A percentile compares a stretch with the other conserved stretches of the same genome.
Conservation (phyloP, 2,797 vertebrate genomes). For the Neostethus bicornis region DNA sequence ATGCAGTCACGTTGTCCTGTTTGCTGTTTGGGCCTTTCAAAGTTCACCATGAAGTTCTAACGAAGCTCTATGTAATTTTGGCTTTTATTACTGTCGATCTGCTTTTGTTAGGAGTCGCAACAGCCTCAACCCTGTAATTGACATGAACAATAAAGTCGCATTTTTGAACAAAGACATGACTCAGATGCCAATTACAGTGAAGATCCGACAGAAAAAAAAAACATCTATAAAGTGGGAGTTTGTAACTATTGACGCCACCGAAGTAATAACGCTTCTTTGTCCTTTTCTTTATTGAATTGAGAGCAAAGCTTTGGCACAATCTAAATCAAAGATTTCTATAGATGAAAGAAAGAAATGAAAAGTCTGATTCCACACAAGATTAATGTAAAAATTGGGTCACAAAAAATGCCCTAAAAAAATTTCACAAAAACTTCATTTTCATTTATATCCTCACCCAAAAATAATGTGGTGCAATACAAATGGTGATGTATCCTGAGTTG, state of each 20-base stretch:
- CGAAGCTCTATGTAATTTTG: constrained; percentile 16
- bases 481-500: too few relatives aligned
- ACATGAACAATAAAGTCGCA: constrained; percentile 57
- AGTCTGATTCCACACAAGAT: constrained; percentile 1
- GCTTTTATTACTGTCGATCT: constrained; percentile 16
- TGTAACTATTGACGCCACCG: constrained; percentile 35
- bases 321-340: constrained; percentile 7
- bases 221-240: constrained; percentile 27
- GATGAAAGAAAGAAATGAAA: constrained; percentile 8
- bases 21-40: background rate
- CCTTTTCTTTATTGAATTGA: constrained; percentile 25
- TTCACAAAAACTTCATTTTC: too few relatives aligned
- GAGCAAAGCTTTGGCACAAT: constrained; percentile 27
- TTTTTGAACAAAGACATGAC: constrained; percentile 54
- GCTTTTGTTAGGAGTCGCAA: constrained; percentile 16
- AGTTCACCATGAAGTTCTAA: background rate
- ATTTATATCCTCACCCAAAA: too few relatives aligned
- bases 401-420: too few relatives aligned
- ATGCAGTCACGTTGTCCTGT: background rate
- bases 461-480: too few relatives aligned
- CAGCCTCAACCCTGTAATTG: constrained; percentile 43
- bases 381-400: background rate
- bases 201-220: constrained; percentile 41
- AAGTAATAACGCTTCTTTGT: constrained; percentile 52
- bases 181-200: constrained; percentile 60